A percentile compares a stretch with the other conserved stretches of the same genome.
Evolutionary conservation across 2,888 invertebrate genomes (phyloP).

Genomic region (Chydorus sphaericus): DNA sequence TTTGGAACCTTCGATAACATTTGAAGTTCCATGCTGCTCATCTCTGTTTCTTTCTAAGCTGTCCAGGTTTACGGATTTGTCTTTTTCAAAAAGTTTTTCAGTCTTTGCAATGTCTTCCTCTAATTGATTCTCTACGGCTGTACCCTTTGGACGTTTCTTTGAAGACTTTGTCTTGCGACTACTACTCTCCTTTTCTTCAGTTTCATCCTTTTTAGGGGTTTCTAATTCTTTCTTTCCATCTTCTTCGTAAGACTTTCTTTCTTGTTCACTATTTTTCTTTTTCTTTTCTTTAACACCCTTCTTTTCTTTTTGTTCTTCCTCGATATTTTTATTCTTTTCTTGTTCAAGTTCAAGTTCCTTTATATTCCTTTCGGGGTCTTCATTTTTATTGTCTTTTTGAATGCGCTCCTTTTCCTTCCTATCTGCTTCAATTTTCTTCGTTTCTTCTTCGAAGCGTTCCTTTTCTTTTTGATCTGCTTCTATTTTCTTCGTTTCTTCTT

Average conservation of each 20-base stretch:
- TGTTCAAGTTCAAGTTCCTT: constrained; percentile 18
- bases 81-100: no score
- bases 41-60: no score
- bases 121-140: constrained; percentile 24
- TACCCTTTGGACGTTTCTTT: constrained; percentile 21
- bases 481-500: constrained; percentile 17
- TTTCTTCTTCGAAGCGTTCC: constrained; percentile 16
- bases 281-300: constrained; percentile 15
- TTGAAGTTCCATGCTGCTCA: no score
- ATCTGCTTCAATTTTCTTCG: constrained; percentile 15
- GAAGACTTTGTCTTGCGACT: constrained; percentile 16
- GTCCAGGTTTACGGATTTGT: no score
- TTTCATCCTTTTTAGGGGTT: constrained; percentile 14
- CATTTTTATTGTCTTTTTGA: constrained; percentile 14
- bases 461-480: constrained; percentile 18
- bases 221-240: constrained; percentile 14
- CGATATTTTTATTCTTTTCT: constrained; percentile 19
- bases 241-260: constrained; percentile 17
- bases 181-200: constrained; percentile 14
- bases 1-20: no score
- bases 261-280: constrained; percentile 17
- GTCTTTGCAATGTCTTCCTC: no score
- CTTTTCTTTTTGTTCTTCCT: background rate
- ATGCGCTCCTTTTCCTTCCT: constrained; percentile 10
- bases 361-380: constrained; percentile 18